phyloP scores from a whole-genome alignment of 2,113 vertebrate species.

The Recurvirostra avosetta region DNA sequence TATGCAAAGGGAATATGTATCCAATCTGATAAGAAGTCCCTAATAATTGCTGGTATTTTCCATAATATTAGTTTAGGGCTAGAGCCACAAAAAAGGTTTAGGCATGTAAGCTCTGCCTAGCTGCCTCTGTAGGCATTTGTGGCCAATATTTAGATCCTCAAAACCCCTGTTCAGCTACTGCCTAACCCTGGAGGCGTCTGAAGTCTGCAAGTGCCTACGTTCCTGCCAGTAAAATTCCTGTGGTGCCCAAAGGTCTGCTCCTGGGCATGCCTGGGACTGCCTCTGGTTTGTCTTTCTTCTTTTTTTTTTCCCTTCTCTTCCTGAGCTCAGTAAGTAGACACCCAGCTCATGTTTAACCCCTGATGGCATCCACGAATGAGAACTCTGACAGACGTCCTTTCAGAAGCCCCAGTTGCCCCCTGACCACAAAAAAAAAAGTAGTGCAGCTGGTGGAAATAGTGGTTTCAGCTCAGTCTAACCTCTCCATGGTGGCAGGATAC shows the following conservation, averaged over 20 bases:
- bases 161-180: constrained; percentile 59
- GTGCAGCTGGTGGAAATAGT: neutral
- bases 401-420: neutral
- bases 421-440: neutral
- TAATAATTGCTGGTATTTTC: constrained; percentile 69
- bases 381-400: neutral
- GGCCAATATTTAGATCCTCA: constrained; percentile 56
- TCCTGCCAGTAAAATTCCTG: constrained; percentile 55
- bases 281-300: neutral
- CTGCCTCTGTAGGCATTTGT: constrained; percentile 26
- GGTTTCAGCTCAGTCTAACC: neutral
- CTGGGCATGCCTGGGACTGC: constrained; percentile 53
- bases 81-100: constrained; percentile 64
- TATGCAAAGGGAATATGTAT: constrained; percentile 13
- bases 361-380: neutral
- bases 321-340: neutral
- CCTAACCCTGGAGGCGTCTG: constrained; percentile 66
- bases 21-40: constrained; percentile 65
- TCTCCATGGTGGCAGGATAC: neutral
- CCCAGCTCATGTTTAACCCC: neutral
- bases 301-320: neutral
- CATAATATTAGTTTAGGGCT: constrained; percentile 68
- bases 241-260: constrained; percentile 57
- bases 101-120: constrained; percentile 61
- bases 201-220: constrained; percentile 46